Conservation (phyloP, 2,888 invertebrate genomes). For the Syrphus vitripennis region DNA sequence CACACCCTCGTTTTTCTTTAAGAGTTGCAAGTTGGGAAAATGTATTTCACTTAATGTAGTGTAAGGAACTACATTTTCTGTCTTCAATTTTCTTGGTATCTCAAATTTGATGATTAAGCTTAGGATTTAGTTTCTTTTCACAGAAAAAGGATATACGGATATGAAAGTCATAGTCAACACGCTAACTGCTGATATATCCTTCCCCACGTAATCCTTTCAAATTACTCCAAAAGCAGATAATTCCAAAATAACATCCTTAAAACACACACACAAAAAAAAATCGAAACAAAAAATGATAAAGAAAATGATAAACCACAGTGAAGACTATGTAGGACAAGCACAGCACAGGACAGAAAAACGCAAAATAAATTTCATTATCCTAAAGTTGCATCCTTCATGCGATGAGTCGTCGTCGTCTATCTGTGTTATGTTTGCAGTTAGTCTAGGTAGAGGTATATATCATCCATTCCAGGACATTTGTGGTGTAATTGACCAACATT, state of each 20-base stretch:
- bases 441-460: not conserved
- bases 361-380: slow-evolving; percentile 5
- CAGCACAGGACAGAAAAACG: not conserved
- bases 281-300: not conserved
- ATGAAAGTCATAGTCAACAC: not conserved
- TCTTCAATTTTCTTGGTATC: not conserved
- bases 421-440: not conserved
- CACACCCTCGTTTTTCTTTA: slow-evolving; percentile 59
- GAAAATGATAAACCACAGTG: not conserved
- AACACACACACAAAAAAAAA: not conserved
- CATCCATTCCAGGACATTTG: slow-evolving; percentile 39
- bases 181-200: slow-evolving; percentile 7
- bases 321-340: not conserved
- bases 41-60: not conserved
- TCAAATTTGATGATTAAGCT: not conserved
- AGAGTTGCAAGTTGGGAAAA: not conserved
- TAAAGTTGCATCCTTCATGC: slow-evolving; percentile 4
- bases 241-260: not conserved
- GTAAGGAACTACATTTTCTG: not conserved
- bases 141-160: slow-evolving; percentile 7
- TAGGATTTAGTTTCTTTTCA: not conserved
- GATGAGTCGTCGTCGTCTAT: not conserved
- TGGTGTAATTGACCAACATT: slow-evolving; percentile 76
- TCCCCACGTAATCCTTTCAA: slow-evolving; percentile 41
- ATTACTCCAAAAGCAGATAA: slow-evolving; percentile 13